These are phyloP conservation scores for Poliocrania exsul DNA, from an alignment of 2,797 vertebrate genomes.

Conservation along the genomic window DNA sequence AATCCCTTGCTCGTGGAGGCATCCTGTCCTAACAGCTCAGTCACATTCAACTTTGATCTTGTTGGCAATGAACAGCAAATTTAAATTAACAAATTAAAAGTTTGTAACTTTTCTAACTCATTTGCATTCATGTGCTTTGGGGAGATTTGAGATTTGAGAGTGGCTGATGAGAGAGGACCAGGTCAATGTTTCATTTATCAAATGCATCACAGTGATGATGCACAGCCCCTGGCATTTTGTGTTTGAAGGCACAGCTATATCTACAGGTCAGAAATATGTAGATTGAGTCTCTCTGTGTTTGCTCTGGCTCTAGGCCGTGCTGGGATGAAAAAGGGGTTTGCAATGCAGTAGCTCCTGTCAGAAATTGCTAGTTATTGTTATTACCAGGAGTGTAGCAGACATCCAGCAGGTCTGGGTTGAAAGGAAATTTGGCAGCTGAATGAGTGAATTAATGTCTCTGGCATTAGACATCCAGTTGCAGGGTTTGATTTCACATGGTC, in stretches of 20 bases:
- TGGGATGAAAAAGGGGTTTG: background rate
- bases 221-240: background rate
- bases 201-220: rapidly evolving
- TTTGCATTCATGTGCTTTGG: background rate
- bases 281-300: background rate
- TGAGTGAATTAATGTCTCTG: background rate
- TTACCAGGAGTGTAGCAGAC: background rate
- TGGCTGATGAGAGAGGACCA: background rate
- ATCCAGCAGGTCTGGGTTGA: background rate
- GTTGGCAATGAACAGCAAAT: background rate
- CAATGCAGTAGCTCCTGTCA: background rate
- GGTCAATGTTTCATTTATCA: background rate
- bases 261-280: background rate
- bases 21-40: background rate
- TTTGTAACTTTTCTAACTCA: background rate
- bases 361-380: background rate
- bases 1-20: background rate
- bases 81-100: background rate
- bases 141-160: background rate
- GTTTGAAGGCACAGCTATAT: background rate
- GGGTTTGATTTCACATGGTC: background rate
- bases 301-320: background rate
- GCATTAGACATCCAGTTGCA: background rate
- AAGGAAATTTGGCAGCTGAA: background rate
- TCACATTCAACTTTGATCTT: background rate